Evolutionary conservation across 2,113 vertebrate species (phyloP), one percentile per base, ranked within the genome.

Genomic region (Gymnarchus niloticus): DNA sequence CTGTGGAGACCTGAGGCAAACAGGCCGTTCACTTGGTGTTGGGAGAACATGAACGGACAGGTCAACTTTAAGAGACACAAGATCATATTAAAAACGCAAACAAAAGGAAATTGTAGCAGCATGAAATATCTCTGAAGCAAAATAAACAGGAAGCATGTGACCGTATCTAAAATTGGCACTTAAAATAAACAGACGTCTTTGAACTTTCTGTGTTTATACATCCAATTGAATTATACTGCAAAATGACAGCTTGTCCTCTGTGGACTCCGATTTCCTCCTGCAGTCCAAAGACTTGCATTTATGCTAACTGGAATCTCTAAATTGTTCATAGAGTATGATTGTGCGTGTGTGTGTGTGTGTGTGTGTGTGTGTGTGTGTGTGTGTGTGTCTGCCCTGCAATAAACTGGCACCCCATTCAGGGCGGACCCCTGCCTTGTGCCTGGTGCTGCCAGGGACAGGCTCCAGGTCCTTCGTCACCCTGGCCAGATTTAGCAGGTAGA

Each of bases 1-100:
- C 84, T 95, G 95, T 48, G 96, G 94, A 86, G 97, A 98, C 84
- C 98, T 99, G 59, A 76, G 33, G 57, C 37, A 10, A 21, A 46
- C 57, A 80, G 25, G 54, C 14, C 49, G 12, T 81, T 52, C 37
- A 14, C n/a, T 9, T 81, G 49, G 51, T 23, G 52, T 19, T 33
- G 41, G 33, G 80, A 10, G 46, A 52, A 54, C 52, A 54, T 33
- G 48, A 81, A n/a, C 25, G 6, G 52, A 78, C 19, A n/a, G 46
- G 76, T 25, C 23, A 78, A 10, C 23, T 23, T 14, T 14, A 65
- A 65, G 48, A 28, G 80, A 52, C 25, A n/a, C n/a, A 54, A 82
- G 51, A 14, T 81, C 44, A 17, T 81, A 81, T 28, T 51, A 81
- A 51, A 82, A 56, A 82, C 33, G 6, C 8, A 17, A 54, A 21